Base-by-base conservation (phyloP, 2,888 invertebrate genomes). In the Macrosoma leucophasiata region DNA sequence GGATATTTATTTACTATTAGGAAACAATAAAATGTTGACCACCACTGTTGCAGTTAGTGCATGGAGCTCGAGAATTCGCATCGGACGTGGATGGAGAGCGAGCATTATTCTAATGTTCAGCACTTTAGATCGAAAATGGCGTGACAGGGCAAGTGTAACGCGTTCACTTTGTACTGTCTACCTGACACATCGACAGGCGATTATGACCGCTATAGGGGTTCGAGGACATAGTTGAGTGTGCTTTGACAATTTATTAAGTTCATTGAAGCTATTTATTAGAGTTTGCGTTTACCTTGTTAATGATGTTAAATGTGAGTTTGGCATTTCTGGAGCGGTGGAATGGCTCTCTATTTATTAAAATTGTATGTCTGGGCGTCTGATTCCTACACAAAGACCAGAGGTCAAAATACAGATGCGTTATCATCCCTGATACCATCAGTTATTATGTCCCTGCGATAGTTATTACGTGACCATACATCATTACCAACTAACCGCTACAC, bases 41-140 rank as follows among this genome's bases (percentile, higher is more conserved):
- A 52, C 38, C 48, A 18, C 58, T 56, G 50, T 11, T 28, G 43
- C 42, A 46, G 55, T 50, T 60, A 62, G 55, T 58, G 59, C 61
- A 63, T 57, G 59, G 56, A 56, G 57, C 58, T 58, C 57, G 46
- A 63, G 65, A 60, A 65, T 65, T 67, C 63, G 50, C 62, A 44
- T 48, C 50, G 61, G 76, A 76, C 75, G 63, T 68, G 62, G 69
- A 78, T 61, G 48, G 60, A 78, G 58, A 53, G 62, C 52, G 39
- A 46, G 55, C 68, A 74, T 79, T 76, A 71, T 61, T 75, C 60
- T 71, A 71, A 75, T 66, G 69, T 60, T 66, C 65, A 62, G 59
- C 63, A 62, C 66, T 75, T 74, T 63, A 64, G 58, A 59, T 51
- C 60, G 62, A 72, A 61, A 75, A 69, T 63, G 39, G 62, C 62